Evolutionary conservation across 64 coral and sea anemone species (phyloP), one percentile per base, ranked within the genome.

Genomic region (Stichodactyla mertensii): DNA sequence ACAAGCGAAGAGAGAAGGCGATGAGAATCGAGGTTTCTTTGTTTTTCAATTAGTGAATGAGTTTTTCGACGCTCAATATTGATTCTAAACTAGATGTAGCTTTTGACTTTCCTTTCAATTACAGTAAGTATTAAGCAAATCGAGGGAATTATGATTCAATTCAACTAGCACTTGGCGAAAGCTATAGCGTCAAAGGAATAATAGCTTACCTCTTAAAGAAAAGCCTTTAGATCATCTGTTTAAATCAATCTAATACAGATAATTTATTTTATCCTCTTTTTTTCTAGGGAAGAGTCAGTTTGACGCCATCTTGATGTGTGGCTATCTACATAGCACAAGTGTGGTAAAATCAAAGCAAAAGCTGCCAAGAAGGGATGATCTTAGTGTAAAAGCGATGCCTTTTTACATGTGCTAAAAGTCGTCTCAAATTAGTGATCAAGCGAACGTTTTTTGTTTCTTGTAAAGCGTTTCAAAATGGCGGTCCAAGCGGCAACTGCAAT

Each of bases 281-380:
- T 9, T 31, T 74, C 7, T 12, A 74, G 69, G 24, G 24, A 23
- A 74, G 10, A 74, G 69, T 74, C 69, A n/a, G 7, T 13, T 74
- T 74, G 26, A 74, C 69, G 69, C 69, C 69, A 74, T 74, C 69
- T 74, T 74, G 26, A 74, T 36, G 23, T 27, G 69, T 74, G 69
- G 26, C 69, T 74, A 27, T 31, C 22, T 27, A 1, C 69, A 10
- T 28, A 26, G 10, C 23, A 71, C 23, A 27, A 12, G 9, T 27
- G 69, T 74, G 69, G 11, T 31, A 31, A 23, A 74, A 36, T 74
- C 69, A 31, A 28, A 28, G 69, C 69, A 74, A 31, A 13, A 45
- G 10, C 69, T 27, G 69, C 23, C 69, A 13, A n/a, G 16, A 74
- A 74, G 11, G 11, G 10, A 74, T 36, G 24, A 74, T 27, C 5